Percentiles rank a stretch among this genome's conserved stretches.
phyloP scores from a whole-genome alignment of 2,888 invertebrate genomes.

The Drosophila emarginata region DNA sequence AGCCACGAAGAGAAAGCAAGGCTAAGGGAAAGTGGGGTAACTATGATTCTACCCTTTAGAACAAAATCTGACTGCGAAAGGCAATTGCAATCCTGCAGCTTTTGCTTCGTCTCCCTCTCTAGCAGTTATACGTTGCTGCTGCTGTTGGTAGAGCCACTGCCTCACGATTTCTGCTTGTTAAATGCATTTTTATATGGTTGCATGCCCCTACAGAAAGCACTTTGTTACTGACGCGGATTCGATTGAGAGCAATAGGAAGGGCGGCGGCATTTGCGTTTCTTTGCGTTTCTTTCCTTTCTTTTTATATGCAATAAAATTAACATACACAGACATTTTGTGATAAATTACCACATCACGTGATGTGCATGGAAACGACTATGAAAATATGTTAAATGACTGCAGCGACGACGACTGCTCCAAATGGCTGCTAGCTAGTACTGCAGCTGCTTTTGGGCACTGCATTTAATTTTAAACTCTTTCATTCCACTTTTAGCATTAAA shows the following conservation, averaged over 20 bases:
- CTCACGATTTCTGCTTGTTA: slow-evolving; percentile 67
- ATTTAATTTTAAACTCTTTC: slow-evolving; percentile 48
- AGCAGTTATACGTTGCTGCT: not conserved
- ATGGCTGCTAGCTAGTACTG: slow-evolving; percentile 11
- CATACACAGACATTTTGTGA: slow-evolving; percentile 80
- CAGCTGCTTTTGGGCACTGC: slow-evolving; percentile 38
- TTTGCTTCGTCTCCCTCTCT: not conserved
- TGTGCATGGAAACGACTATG: slow-evolving; percentile 74
- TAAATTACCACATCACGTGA: slow-evolving; percentile 80
- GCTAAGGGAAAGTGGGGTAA: not conserved
- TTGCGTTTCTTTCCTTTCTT: slow-evolving; percentile 12
- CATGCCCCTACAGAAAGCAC: slow-evolving; percentile 16
- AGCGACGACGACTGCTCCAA: slow-evolving; percentile 28
- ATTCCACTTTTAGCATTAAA: slow-evolving; percentile 37
- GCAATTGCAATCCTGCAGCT: slow-evolving; percentile 41
- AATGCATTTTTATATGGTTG: slow-evolving; percentile 72
- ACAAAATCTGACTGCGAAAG: slow-evolving; percentile 7
- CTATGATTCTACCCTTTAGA: not conserved
- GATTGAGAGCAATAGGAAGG: slow-evolving; percentile 2
- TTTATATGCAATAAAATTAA: slow-evolving; percentile 81
- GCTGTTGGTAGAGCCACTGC: slow-evolving; percentile 10
- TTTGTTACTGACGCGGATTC: slow-evolving; percentile 15
- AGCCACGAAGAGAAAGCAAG: slow-evolving; percentile 29
- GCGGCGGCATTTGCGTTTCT: not conserved
- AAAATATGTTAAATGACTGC: slow-evolving; percentile 76